Percentiles rank a stretch among this genome's conserved stretches.
Evolutionary conservation across 2,888 invertebrate genomes (phyloP).

Genomic region (Stramonita haemastoma): DNA sequence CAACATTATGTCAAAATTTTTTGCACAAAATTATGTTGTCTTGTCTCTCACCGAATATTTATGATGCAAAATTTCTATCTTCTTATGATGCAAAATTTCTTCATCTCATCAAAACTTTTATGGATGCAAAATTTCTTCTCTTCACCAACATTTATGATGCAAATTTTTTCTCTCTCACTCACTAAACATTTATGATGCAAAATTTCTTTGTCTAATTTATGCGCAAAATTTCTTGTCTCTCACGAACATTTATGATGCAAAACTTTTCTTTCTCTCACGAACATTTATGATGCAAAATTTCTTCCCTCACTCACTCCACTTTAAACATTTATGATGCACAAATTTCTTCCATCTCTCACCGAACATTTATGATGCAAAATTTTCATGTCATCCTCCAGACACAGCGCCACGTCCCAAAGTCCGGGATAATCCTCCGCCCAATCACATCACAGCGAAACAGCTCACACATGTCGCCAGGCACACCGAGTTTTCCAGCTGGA

Average conservation of each 20-base stretch:
- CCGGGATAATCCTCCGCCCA: conserved; percentile 55
- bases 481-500: conserved; percentile 92
- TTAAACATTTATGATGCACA: background rate
- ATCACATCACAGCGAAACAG: conserved; percentile 94
- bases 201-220: too few relatives aligned
- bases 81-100: background rate
- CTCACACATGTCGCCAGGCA: conserved; percentile 96
- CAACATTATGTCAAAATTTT: too few relatives aligned
- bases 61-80: conserved; percentile 59
- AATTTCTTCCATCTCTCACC: conserved; percentile 51
- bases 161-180: background rate
- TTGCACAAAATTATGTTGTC: too few relatives aligned
- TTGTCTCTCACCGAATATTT: conserved; percentile 62
- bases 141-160: too few relatives aligned
- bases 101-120: background rate
- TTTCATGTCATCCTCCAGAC: conserved; percentile 73
- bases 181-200: background rate
- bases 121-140: background rate
- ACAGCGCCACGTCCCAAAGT: conserved; percentile 74
- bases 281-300: conserved; percentile 67
- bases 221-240: too few relatives aligned
- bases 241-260: conserved; percentile 66
- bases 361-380: conserved; percentile 68
- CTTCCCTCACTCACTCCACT: too few relatives aligned
- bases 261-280: conserved; percentile 55